Conservation (phyloP, 1,140 invertebrate species). For the Meloidogyne hapla region DNA sequence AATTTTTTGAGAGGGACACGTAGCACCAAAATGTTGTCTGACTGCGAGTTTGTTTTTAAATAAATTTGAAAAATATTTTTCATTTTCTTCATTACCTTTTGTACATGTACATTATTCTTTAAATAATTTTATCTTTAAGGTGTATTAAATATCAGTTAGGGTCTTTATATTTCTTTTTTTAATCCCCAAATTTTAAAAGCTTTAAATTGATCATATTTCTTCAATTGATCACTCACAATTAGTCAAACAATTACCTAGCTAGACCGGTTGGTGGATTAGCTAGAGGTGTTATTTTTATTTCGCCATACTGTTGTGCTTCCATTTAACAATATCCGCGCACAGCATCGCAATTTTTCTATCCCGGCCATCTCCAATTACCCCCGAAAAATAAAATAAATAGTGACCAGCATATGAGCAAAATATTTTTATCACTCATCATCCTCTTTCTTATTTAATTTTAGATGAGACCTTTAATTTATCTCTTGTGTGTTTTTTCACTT, state of each 20-base stretch:
- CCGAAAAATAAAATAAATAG: background rate
- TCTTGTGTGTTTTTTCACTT: background rate
- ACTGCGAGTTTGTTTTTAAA: background rate
- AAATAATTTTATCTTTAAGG: too few relatives aligned
- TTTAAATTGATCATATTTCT: background rate
- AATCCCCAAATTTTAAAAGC: too few relatives aligned
- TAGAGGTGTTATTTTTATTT: background rate
- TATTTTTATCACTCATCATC: background rate
- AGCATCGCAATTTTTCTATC: background rate
- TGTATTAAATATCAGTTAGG: too few relatives aligned
- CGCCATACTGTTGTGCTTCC: too few relatives aligned
- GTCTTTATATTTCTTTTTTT: too few relatives aligned
- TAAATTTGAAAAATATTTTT: background rate
- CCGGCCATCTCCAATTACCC: background rate
- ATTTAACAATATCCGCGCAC: too few relatives aligned
- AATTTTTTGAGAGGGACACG: background rate
- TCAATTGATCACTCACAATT: background rate
- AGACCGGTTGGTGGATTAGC: background rate
- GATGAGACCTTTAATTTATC: background rate
- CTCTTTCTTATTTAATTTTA: background rate
- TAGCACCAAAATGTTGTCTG: background rate
- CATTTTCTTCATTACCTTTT: too few relatives aligned
- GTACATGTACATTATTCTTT: background rate
- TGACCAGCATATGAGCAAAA: background rate
- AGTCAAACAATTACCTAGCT: background rate